Conservation (phyloP, 2,888 invertebrate species). For the Gastrophysa polygoni region DNA sequence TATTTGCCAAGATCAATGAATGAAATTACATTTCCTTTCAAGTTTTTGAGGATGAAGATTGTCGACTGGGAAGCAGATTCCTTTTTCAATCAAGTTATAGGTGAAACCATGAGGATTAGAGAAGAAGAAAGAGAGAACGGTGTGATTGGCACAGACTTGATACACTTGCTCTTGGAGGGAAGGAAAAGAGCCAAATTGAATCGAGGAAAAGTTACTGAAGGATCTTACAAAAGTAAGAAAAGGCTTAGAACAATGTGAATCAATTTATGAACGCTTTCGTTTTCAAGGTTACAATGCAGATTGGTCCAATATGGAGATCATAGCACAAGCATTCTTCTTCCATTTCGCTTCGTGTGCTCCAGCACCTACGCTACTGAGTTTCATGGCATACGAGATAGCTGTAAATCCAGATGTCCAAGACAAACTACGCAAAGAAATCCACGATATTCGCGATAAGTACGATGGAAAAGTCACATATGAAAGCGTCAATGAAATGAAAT, state of each 20-base stretch:
- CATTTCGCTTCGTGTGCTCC: slow-evolving; percentile 14
- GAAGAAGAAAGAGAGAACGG: slow-evolving; percentile 10
- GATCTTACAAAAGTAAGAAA: slow-evolving; percentile 7
- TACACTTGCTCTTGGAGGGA: slow-evolving; percentile 3
- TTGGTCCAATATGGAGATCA: slow-evolving; percentile 14
- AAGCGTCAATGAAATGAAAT: slow-evolving; percentile 1
- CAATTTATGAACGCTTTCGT: too few relatives aligned
- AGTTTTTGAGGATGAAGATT: slow-evolving; percentile 14
- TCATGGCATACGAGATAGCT: slow-evolving; percentile 11
- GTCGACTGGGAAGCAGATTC: slow-evolving; percentile 14
- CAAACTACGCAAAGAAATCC: slow-evolving; percentile 5
- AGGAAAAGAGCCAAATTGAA: slow-evolving; percentile 2
- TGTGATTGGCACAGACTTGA: slow-evolving; percentile 1
- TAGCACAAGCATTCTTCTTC: slow-evolving; percentile 11
- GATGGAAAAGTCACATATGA: slow-evolving; percentile 7
- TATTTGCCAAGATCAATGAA: background rate
- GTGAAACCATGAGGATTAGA: slow-evolving; percentile 6
- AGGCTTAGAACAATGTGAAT: too few relatives aligned
- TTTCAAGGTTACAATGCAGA: slow-evolving; percentile 9
- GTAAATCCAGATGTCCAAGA: slow-evolving; percentile 12
- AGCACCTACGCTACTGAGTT: slow-evolving; percentile 7
- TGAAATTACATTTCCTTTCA: background rate
- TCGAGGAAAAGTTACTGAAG: background rate
- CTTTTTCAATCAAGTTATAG: slow-evolving; percentile 11
- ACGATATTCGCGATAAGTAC: background rate